These are phyloP conservation scores for Turritopsis rubra DNA, from an alignment of 30 jellyfish, hydroid and myxozoan species.

Conservation along the genomic window DNA sequence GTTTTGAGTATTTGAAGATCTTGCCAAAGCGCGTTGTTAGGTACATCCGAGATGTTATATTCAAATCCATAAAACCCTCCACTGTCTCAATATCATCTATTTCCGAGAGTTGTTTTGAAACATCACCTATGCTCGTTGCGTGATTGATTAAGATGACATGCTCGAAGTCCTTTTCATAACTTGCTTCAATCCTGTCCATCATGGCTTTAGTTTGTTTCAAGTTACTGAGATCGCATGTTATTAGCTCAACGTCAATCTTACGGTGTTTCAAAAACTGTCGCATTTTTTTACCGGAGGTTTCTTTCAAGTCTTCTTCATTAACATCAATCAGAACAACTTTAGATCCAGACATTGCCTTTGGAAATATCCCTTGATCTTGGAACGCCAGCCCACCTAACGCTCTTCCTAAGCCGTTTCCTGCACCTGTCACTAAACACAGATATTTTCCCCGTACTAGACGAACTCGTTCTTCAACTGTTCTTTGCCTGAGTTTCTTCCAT, in stretches of 20 bases:
- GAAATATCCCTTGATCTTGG: slow-evolving; percentile 39
- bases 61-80: slow-evolving; percentile 5
- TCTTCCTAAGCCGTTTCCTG: slow-evolving; percentile 35
- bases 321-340: slow-evolving; percentile 25
- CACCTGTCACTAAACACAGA: slow-evolving; percentile 28
- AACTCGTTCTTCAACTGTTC: background rate
- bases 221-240: slow-evolving; percentile 13
- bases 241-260: slow-evolving; percentile 28
- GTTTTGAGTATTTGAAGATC: slow-evolving; percentile 14
- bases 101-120: slow-evolving; percentile 11
- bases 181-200: slow-evolving; percentile 20
- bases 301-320: slow-evolving; percentile 26
- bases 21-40: slow-evolving; percentile 21
- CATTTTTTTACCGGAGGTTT: slow-evolving; percentile 35
- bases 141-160: slow-evolving; percentile 27
- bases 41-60: slow-evolving; percentile 34
- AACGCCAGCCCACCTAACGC: slow-evolving; percentile 29
- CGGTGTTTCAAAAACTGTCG: slow-evolving; percentile 34
- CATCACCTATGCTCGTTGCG: slow-evolving; percentile 23
- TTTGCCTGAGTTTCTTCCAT: slow-evolving; percentile 4
- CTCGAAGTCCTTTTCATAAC: slow-evolving; percentile 19
- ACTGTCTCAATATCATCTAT: slow-evolving; percentile 1
- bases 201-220: slow-evolving; percentile 6
- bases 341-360: slow-evolving; percentile 26
- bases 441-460: slow-evolving; percentile 25